phyloP scores from a whole-genome alignment of 2,888 invertebrate species.

The Eueremaeus valkanovi region DNA sequence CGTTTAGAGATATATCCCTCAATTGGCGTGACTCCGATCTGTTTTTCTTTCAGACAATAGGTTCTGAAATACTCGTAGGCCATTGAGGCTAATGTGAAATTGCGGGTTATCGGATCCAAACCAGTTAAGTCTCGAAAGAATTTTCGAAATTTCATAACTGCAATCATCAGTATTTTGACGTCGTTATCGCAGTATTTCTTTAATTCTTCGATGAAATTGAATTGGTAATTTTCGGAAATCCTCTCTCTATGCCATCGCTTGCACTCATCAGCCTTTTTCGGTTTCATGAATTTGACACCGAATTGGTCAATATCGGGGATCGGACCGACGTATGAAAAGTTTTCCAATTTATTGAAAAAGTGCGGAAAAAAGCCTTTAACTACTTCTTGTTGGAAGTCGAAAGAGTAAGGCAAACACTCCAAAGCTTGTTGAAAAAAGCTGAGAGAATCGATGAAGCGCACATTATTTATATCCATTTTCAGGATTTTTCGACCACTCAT shows the following conservation, averaged over 20 bases:
- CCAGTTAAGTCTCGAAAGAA: not conserved
- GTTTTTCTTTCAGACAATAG: not conserved
- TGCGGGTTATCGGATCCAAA: conserved; percentile 29
- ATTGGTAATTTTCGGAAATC: no score
- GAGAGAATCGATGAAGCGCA: not conserved
- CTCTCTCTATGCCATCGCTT: not conserved
- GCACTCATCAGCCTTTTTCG: not conserved
- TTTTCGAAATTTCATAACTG: conserved; percentile 3
- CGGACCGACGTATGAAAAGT: not conserved
- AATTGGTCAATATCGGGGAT: not conserved
- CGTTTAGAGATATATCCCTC: not conserved
- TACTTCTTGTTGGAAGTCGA: not conserved
- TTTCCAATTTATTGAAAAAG: not conserved
- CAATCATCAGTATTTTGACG: conserved; percentile 14
- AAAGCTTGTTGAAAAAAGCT: not conserved
- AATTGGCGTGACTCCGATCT: not conserved
- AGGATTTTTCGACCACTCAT: not conserved
- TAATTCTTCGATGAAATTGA: conserved; percentile 15
- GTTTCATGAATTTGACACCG: not conserved
- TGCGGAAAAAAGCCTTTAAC: not conserved
- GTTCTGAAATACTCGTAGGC: conserved; percentile 13
- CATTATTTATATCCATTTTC: not conserved
- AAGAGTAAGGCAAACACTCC: not conserved
- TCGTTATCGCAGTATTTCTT: conserved; percentile 33
- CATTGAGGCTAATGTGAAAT: conserved; percentile 41